Evolutionary conservation across 35 echinoderm and acorn worm genomes (phyloP), one percentile per base, ranked within the genome.

Genomic region (Lytechinus variegatus): DNA sequence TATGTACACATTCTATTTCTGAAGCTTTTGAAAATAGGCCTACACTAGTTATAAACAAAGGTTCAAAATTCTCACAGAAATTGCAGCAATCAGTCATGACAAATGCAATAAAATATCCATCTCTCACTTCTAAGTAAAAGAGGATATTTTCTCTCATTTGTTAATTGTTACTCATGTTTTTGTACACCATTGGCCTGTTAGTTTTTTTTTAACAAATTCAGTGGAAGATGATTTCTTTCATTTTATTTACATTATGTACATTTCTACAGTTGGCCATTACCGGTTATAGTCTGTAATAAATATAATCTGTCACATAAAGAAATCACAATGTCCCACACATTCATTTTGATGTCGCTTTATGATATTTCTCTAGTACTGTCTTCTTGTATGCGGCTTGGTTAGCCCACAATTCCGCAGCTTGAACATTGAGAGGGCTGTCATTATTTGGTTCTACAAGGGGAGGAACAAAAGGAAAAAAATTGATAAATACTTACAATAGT

Each of bases 351-450:
- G n/a, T 98, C 91, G 13, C 55, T 92, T 79, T 93, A 54, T 95
- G 53, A 86, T 98, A 98, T 92, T 97, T 95, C 55, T 98, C 97
- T 19, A 89, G 96, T 51, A 98, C 61, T 66, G 86, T 95, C 87
- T 98, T 95, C 87, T 96, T 99, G 95, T 95, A 99, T 28, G 94
- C 91, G 13, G 91, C 90, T 94, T 97, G 98, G 86, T 96, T 95
- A 6, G 94, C 87, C 98, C 98, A 99, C 14, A 97, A 66, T 54
- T 98, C 96, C n/a, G 98, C 98, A 55, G 98, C 98, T 14, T 94
- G 57, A n/a, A 96, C 58, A 72, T 99, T 99, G 27, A 99, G 95
- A 27, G 98, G 98, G 91, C 98, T 99, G 10, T 99, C 97, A 94
- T 98, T 98, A 89, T 99, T 99, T 87, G 97, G 97, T 95, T 98